Base-by-base conservation (phyloP, 2,797 vertebrate genomes). In the Limosa lapponica region DNA sequence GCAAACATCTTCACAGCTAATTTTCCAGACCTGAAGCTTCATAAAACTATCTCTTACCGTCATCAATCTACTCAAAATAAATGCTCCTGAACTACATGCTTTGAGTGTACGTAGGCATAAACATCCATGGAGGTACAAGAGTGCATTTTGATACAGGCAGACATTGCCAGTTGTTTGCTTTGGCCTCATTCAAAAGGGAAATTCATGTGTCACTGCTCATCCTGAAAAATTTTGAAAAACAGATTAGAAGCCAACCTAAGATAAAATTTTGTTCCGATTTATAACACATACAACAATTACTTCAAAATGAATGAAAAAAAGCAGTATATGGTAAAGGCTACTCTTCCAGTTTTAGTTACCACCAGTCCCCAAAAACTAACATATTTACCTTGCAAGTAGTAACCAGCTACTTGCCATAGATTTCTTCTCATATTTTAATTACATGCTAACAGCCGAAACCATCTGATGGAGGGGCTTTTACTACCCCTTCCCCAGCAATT, bases 61-160 rank as follows among this genome's bases (percentile, higher is more conserved):
- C 41, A 61, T n/a, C 39, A 49, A 11, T 14, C 32, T 28, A 37
- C 16, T 67, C 18, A 49, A 72, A 67, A 55, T 30, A 74, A 74
- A 74, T 12, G 24, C 43, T 57, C 20, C n/a, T 41, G n/a, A 46
- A 36, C 11, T 39, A 24, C 18, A 37, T 17, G 25, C 34, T 32
- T 52, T 36, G 30, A 43, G 13, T 17, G 32, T 24, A 48, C 51
- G 8, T 11, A 44, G 19, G 39, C 28, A 39, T 8, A n/a, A 57
- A 43, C 0, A 0, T 6, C 48, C 55, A 62, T 0, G 10, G 32
- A 46, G 36, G 18, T 17, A 48, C 17, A 18, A 9, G 24, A 32
- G 41, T 14, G 6, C 28, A 30, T 58, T 46, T 37, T 65, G 34
- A 46, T 18, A 66, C 0, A 36, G 58, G 30, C 57, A 73, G 65